phyloP scores from a whole-genome alignment of 1,140 invertebrate genomes.

The Tachypleus tridentatus region DNA sequence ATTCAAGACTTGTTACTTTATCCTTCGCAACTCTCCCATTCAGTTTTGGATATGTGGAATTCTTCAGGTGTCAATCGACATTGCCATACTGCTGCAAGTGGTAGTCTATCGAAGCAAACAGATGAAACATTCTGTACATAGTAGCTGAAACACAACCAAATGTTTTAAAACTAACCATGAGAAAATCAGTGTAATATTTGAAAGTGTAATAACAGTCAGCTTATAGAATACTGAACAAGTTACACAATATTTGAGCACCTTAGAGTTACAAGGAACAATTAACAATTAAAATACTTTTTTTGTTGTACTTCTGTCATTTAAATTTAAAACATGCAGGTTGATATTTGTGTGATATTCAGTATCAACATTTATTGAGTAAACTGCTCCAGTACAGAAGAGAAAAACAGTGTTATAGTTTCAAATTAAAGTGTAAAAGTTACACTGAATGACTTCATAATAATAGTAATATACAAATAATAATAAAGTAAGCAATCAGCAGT shows the following conservation, averaged over 20 bases:
- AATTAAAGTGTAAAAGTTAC: too few species aligned
- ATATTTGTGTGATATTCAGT: not conserved
- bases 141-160: constrained; percentile 6
- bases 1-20: constrained; percentile 95
- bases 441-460: too few species aligned
- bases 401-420: too few species aligned
- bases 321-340: not conserved
- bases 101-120: constrained; percentile 36
- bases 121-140: constrained; percentile 12
- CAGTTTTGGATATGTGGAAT: constrained; percentile 94
- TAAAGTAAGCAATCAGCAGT: too few species aligned
- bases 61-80: constrained; percentile 77
- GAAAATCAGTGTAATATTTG: constrained; percentile 3
- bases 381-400: too few species aligned
- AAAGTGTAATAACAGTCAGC: constrained; percentile 2
- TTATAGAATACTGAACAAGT: not conserved
- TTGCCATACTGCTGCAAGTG: constrained; percentile 70
- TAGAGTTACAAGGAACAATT: not conserved
- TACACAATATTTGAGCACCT: not conserved
- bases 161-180: not conserved
- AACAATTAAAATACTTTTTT: not conserved
- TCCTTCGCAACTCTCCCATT: constrained; percentile 70
- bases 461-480: too few species aligned
- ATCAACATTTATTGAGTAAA: too few species aligned
- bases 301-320: not conserved